Base-by-base conservation (phyloP, 2,888 invertebrate genomes). In the Pandemis cinnamomeana region DNA sequence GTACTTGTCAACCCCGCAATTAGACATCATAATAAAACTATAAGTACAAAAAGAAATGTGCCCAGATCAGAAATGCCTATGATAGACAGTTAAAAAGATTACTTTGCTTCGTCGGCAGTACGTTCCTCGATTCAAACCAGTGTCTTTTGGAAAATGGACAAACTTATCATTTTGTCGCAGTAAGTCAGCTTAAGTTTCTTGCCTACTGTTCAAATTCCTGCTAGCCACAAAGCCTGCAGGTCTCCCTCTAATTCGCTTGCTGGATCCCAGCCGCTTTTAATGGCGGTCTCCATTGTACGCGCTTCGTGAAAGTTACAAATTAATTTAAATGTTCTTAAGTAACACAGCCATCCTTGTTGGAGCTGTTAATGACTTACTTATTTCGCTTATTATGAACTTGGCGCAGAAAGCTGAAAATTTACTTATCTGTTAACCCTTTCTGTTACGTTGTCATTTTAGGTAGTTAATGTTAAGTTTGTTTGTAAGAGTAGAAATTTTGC, bases 221-320 rank as follows among this genome's bases (percentile, higher is more conserved):
- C 73, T 72, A 46, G 58, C 70, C 77, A 71, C 77, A 78, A 81
- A 80, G 80, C 77, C 71, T 79, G 77, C 75, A 78, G 79, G 78
- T 82, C 80, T 81, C 78, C 72, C 75, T 77, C 79, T 84, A 87
- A 87, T 85, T 86, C 79, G 78, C 79, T 85, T 81, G 82, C 80
- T 79, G 80, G 77, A 77, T 81, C 77, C 80, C 78, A 78, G 76
- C 78, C 79, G 80, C 78, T 77, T 80, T 80, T 87, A 87, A 88
- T 84, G 80, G 82, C 79, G 78, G 77, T 78, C 74, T 81, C 82
- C 82, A 82, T 88, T 86, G 83, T 83, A 80, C 79, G 77, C 79
- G 81, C 82, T 84, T 81, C 79, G 80, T 77, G 80, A 88, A 90
- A 90, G 88, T 91, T 89, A 79, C 82, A 89, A 89, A 89, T 90